phyloP scores from a whole-genome alignment of 2,888 invertebrate genomes.

The Seladonia tumulorum region DNA sequence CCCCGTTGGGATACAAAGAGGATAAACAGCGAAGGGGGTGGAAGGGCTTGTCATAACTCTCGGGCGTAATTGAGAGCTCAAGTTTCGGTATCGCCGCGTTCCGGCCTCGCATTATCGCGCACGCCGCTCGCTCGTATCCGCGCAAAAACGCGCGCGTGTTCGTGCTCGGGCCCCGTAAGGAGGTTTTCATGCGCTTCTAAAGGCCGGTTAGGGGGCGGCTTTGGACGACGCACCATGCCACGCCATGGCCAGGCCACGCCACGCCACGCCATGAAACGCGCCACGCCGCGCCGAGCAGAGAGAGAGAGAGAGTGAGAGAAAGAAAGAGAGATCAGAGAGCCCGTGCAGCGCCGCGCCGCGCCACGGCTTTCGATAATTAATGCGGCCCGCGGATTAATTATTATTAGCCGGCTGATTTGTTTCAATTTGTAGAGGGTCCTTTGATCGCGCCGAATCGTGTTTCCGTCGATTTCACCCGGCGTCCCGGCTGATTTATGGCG shows the following conservation, averaged over 20 bases:
- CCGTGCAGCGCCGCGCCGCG: background rate
- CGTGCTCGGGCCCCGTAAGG: constrained; percentile 44
- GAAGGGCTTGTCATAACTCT: constrained; percentile 77
- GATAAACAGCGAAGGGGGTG: constrained; percentile 41
- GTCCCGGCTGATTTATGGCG: constrained; percentile 70
- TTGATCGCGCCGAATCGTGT: constrained; percentile 81
- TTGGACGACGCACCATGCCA: constrained; percentile 12
- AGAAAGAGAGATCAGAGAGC: background rate
- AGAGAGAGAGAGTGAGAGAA: background rate
- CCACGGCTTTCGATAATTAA: constrained; percentile 76
- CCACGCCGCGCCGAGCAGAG: background rate
- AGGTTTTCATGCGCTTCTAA: constrained; percentile 16
- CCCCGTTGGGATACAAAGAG: constrained; percentile 39
- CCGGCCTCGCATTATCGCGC: constrained; percentile 56
- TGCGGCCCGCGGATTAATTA: constrained; percentile 82
- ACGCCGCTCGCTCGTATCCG: constrained; percentile 27
- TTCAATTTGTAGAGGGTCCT: constrained; percentile 81
- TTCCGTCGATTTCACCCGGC: constrained; percentile 76
- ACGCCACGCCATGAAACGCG: background rate
- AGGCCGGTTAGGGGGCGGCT: constrained; percentile 14
- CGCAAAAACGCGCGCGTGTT: constrained; percentile 48
- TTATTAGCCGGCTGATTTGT: constrained; percentile 82
- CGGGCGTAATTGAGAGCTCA: constrained; percentile 83
- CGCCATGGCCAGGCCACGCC: constrained; percentile 13
- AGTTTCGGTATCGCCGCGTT: constrained; percentile 72